These are phyloP conservation scores for Dorcus hopei DNA, from an alignment of 2,888 invertebrate genomes.

Conservation along the genomic window DNA sequence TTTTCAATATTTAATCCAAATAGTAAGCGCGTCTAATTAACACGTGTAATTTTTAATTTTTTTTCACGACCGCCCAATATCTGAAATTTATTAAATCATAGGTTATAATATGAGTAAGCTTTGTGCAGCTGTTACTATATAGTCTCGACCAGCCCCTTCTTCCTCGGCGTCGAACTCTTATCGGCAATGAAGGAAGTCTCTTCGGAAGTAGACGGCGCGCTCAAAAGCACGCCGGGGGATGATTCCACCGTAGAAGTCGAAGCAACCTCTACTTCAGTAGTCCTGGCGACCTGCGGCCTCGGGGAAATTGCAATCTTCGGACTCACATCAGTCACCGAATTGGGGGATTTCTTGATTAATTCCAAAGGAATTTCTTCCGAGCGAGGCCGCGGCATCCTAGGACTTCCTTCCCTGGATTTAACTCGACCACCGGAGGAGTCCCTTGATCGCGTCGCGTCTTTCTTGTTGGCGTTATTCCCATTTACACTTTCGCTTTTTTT, in stretches of 20 bases:
- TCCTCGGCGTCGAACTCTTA: constrained; percentile 39
- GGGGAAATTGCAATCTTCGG: constrained; percentile 48
- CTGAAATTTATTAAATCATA: constrained; percentile 3
- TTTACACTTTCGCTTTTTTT: constrained; percentile 25
- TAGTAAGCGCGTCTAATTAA: no score
- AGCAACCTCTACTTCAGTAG: constrained; percentile 21
- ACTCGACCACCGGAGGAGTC: constrained; percentile 40
- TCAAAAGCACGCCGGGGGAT: constrained; percentile 66
- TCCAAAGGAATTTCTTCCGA: constrained; percentile 81
- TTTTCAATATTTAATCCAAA: no score
- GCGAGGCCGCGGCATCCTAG: constrained; percentile 67
- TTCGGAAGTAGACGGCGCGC: constrained; percentile 54
- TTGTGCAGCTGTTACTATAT: constrained; percentile 40
- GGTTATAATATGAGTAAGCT: constrained; percentile 3
- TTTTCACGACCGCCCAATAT: no score
- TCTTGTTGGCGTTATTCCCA: constrained; percentile 28
- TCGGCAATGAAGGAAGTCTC: constrained; percentile 77
- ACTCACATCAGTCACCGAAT: constrained; percentile 49
- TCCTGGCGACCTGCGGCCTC: constrained; percentile 50
- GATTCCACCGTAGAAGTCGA: constrained; percentile 57
- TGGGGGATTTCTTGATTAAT: constrained; percentile 64
- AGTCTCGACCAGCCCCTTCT: constrained; percentile 53
- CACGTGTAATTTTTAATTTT: no score
- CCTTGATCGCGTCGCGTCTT: constrained; percentile 29
- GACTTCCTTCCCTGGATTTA: constrained; percentile 70